A percentile compares a stretch with the other conserved stretches of the same genome.
phyloP scores from a whole-genome alignment of 2,888 invertebrate genomes.

The Tryphoninae sp. region DNA sequence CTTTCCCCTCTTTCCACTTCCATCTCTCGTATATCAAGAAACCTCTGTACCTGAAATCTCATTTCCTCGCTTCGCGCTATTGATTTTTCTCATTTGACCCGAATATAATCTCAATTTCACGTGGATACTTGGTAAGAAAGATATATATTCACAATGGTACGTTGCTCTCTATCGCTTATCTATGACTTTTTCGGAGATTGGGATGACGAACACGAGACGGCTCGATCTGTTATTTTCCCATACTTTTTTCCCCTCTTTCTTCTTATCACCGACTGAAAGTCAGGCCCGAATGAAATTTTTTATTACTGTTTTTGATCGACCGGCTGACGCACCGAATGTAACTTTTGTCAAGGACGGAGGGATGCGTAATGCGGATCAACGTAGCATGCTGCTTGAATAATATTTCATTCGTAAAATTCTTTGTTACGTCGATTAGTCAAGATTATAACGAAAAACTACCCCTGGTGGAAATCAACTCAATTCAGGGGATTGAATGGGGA shows the following conservation, averaged over 20 bases:
- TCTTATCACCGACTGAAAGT: background rate
- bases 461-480: too few relatives aligned
- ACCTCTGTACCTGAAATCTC: constrained; percentile 70
- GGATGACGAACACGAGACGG: background rate
- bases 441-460: too few relatives aligned
- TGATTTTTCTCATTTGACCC: constrained; percentile 71
- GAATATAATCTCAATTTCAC: constrained; percentile 51
- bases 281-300: background rate
- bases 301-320: too few relatives aligned
- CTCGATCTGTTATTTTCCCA: too few relatives aligned
- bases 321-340: too few relatives aligned
- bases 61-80: constrained; percentile 70
- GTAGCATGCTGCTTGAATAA: too few relatives aligned
- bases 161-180: background rate
- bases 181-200: background rate
- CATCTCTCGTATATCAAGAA: constrained; percentile 55
- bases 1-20: constrained; percentile 44
- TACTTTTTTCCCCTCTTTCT: background rate
- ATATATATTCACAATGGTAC: constrained; percentile 21
- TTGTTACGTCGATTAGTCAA: too few relatives aligned
- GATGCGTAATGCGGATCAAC: too few relatives aligned
- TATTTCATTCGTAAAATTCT: too few relatives aligned
- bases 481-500: background rate
- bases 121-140: constrained; percentile 10
- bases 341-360: too few relatives aligned